phyloP scores from a whole-genome alignment of 2,113 vertebrate genomes.

The Bungarus multicinctus region DNA sequence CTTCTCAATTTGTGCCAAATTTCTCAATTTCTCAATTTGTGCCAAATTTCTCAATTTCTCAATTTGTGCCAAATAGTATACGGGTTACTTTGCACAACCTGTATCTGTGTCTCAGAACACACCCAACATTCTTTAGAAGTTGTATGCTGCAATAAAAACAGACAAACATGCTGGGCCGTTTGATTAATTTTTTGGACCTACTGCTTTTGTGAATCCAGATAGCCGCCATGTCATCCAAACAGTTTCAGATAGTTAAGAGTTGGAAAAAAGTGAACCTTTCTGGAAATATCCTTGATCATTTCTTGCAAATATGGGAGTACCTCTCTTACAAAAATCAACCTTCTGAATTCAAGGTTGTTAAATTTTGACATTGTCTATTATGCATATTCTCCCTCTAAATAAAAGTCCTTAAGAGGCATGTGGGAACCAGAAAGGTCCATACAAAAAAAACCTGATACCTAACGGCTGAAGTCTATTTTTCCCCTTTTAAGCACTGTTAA shows the following conservation, averaged over 20 bases:
- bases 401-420: not conserved
- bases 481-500: not conserved
- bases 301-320: not conserved
- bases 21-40: not conserved
- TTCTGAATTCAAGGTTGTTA: not conserved
- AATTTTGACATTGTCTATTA: not conserved
- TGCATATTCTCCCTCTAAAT: not conserved
- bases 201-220: not conserved
- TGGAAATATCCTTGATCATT: not conserved
- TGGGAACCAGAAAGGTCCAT: not conserved
- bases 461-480: not conserved
- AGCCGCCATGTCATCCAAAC: not conserved
- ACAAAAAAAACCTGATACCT: not conserved
- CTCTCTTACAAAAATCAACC: not conserved
- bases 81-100: not conserved
- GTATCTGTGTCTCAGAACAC: not conserved
- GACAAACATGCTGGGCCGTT: not conserved
- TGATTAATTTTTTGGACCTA: not conserved
- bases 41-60: not conserved
- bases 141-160: not conserved
- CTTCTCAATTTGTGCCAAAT: not conserved
- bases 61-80: not conserved
- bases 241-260: not conserved
- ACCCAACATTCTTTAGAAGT: not conserved
- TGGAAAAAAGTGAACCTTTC: not conserved